Conservation (phyloP, 2,888 invertebrate genomes). For the Morpho deidamia region DNA sequence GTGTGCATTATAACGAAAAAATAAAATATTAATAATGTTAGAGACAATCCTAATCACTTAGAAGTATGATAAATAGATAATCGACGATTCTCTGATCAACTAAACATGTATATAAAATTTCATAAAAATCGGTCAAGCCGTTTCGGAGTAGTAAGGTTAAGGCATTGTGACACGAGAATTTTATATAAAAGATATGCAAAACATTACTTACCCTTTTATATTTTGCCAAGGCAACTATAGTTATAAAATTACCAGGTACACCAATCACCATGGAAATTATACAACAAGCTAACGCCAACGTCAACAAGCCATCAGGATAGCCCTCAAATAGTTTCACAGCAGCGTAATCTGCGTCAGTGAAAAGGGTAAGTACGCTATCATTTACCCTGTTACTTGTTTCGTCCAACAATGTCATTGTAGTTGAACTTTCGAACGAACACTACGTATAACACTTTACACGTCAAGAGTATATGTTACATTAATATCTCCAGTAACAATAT, state of each 20-base stretch:
- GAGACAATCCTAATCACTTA: too few species aligned
- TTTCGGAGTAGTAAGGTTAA: too few species aligned
- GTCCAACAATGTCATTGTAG: neutral
- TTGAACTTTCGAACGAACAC: neutral
- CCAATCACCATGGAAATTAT: slow-evolving; percentile 86
- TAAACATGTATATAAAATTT: too few species aligned
- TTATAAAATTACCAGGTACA: slow-evolving; percentile 88
- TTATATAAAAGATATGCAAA: too few species aligned
- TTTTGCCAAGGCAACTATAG: slow-evolving; percentile 84
- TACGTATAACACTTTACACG: neutral
- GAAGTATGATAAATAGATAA: too few species aligned
- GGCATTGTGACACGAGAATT: too few species aligned
- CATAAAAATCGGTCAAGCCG: too few species aligned
- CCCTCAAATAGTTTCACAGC: slow-evolving; percentile 78
- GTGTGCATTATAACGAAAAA: too few species aligned
- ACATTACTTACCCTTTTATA: slow-evolving; percentile 84
- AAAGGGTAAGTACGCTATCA: slow-evolving; percentile 21
- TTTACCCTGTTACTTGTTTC: neutral
- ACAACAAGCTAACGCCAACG: slow-evolving; percentile 84
- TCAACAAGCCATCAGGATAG: slow-evolving; percentile 82
- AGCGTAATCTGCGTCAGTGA: slow-evolving; percentile 45
- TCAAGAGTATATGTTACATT: neutral
- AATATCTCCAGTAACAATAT: too few species aligned
- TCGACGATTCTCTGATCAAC: too few species aligned
- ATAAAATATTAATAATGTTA: too few species aligned